A percentile compares a stretch with the other conserved stretches of the same genome.
These are phyloP conservation scores for Sylvilagus bachmani DNA, from an alignment of 2,113 vertebrate genomes.

Conservation along the genomic window DNA sequence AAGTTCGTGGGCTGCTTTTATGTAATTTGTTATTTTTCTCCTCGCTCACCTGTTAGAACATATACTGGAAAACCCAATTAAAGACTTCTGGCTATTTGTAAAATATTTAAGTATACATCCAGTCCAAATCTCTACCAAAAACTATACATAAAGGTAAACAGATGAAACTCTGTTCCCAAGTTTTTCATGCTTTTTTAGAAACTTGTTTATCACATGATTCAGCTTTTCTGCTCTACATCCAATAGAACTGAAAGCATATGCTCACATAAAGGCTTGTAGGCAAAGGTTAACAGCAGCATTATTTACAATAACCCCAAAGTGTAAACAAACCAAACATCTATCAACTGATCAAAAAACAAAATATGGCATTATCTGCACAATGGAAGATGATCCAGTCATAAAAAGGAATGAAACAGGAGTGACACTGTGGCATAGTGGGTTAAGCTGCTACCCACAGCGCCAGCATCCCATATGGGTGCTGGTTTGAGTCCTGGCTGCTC, in stretches of 20 bases:
- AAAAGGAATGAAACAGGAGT: background rate
- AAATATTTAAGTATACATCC: background rate
- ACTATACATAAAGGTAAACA: background rate
- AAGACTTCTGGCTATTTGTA: conserved; percentile 69
- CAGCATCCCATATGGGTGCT: no score
- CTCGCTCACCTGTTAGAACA: conserved; percentile 44
- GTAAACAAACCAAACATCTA: background rate
- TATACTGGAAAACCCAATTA: conserved; percentile 48
- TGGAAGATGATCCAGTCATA: background rate
- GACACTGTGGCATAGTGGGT: no score
- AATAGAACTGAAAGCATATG: background rate
- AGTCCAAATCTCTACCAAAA: background rate
- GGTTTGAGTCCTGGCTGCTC: no score
- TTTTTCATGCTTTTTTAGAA: background rate
- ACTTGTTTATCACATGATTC: background rate
- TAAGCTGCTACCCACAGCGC: no score
- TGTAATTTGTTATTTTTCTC: conserved; percentile 62
- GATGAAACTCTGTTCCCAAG: background rate
- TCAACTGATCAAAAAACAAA: background rate
- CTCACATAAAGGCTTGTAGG: background rate
- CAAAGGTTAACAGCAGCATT: background rate
- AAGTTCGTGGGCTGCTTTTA: conserved; percentile 76
- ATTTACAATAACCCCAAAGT: background rate
- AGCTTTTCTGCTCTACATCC: background rate
- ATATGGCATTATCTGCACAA: background rate